Evolutionary conservation across 2,888 invertebrate species (phyloP), one percentile per base, ranked within the genome.

Genomic region (Drosophila nigritarsus): DNA sequence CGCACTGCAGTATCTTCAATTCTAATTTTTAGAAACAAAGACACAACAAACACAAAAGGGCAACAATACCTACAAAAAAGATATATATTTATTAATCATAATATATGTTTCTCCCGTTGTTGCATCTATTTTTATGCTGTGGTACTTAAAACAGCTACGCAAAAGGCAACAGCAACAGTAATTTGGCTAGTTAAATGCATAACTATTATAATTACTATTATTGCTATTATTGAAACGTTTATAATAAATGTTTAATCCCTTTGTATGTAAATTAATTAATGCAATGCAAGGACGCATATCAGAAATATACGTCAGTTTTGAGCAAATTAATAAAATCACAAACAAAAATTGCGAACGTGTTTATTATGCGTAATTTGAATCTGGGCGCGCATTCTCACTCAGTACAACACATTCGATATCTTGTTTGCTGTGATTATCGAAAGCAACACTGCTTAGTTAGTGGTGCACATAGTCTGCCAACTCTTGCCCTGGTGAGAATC

Each of bases 211-310:
- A 86, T 86, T 87, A 75, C 54, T 49, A 72, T 74, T 66, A 80
- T 74, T 81, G 64, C 83, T 85, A 84, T 82, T 83, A 85, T 87
- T 56, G n/a, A 55, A 86, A 81, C 60, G 87, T 78, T 83, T 81
- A 84, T 29, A 73, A 82, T 84, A 75, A 82, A 78, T 66, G 88
- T 80, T 84, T 86, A 86, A 74, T 77, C 83, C 84, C 88, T 86
- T 88, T 84, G 86, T 88, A 88, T 86, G 86, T 86, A 83, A 80
- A 88, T 83, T 81, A 61, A 83, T 56, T 61, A 61, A 65, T 68
- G 83, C 81, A 75, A 71, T 84, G 59, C 73, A 73, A 86, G 70
- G 81, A 55, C 75, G 83, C 80, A 75, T 83, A 72, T 69, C 50
- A 30, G 29, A 66, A 58, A 54, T 66, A 66, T 80, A 74, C 81